Base-by-base conservation (phyloP, 1,140 invertebrate species). In the Ostrea denselamellosa region DNA sequence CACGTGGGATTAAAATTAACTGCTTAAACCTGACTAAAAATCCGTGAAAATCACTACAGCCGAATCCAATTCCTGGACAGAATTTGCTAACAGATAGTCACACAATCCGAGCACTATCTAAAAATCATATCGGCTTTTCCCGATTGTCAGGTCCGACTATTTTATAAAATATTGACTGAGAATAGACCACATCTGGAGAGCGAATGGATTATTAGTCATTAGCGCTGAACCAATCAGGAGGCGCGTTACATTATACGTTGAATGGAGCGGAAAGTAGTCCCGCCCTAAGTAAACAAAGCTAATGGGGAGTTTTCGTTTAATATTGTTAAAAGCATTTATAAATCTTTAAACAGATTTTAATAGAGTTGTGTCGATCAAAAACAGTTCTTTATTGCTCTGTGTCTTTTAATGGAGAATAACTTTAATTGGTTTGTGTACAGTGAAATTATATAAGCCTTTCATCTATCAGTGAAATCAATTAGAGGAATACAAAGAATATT, bases 241-340 rank as follows among this genome's bases (percentile, higher is more conserved):
- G 17, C 19, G 52, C 52, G 44, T 83, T 83, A 83, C 82, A 53
- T 83, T 83, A 53, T 22, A 52, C 68, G 28, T 77, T 77, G 68
- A 77, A 77, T 77, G 68, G 68, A 77, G 52, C 82, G 52, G 82
- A 54, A 83, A 83, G 44, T 83, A 83, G 82, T 83, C 82, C 44
- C 82, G 82, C 82, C 82, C 82, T 54, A 52, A n/a, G 44, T 53
- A 83, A 53, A 53, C 82, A 83, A 54, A 83, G 82, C 82, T 83
- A 83, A 83, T 83, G 82, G 82, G 82, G n/a, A 53, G 82, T 83
- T 83, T 52, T 83, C 68, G 68, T 77, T 77, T 77, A 77, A 34
- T 83, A 53, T 83, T 83, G 82, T 83, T 83, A 83, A 83, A 83
- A 83, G 82, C 82, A 83, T 83, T 83, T 83, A 54, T 83, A 83